Percentiles rank a stretch among this genome's conserved stretches.
phyloP scores from a whole-genome alignment of 1,140 invertebrate species.

The Dysdera silvatica region DNA sequence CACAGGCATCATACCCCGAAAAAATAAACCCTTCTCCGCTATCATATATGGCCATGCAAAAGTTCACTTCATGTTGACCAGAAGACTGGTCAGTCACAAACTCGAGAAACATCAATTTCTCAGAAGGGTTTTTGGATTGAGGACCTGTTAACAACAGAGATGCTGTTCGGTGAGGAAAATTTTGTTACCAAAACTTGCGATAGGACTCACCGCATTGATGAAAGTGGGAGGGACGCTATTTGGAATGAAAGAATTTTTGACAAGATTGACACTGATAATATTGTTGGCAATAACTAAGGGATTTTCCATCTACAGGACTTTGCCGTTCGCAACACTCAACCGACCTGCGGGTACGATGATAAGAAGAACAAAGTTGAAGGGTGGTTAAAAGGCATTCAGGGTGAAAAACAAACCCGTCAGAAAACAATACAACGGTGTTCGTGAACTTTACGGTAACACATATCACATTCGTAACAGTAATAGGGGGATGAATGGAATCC shows the following conservation, averaged over 20 bases:
- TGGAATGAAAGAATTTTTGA: neutral
- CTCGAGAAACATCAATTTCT: neutral
- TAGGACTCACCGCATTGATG: neutral
- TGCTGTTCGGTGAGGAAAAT: neutral
- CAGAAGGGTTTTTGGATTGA: neutral
- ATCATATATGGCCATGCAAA: neutral
- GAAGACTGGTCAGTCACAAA: neutral
- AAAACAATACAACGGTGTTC: no score
- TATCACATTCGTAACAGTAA: neutral
- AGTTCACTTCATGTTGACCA: neutral
- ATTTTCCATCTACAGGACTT: neutral
- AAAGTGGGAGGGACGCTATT: neutral
- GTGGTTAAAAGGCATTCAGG: no score
- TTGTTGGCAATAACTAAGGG: no score
- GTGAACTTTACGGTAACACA: neutral
- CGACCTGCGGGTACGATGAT: neutral
- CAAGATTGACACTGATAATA: neutral
- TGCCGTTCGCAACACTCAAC: neutral
- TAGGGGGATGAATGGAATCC: neutral
- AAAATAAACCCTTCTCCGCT: neutral
- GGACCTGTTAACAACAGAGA: neutral
- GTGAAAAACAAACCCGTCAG: no score
- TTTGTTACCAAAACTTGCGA: neutral
- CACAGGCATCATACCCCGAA: neutral
- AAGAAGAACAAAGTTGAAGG: no score